Conservation (phyloP, 2,888 invertebrate species). For the Drosophila emarginata region DNA sequence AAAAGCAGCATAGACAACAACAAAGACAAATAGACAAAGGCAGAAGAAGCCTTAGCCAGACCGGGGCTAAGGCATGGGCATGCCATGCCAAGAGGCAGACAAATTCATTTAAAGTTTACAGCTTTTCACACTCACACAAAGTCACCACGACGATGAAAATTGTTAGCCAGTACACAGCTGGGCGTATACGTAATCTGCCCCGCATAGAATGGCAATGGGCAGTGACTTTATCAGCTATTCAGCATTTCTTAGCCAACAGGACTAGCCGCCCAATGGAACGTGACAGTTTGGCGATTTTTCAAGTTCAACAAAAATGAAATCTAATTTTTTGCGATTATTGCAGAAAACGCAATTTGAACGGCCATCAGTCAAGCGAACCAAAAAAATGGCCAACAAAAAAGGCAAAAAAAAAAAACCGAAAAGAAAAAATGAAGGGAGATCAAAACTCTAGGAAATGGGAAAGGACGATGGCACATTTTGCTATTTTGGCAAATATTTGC, state of each 20-base stretch:
- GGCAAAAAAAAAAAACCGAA: neutral
- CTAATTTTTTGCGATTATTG: slow-evolving; percentile 65
- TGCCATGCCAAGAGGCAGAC: slow-evolving; percentile 25
- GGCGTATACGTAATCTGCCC: slow-evolving; percentile 61
- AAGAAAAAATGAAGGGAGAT: neutral
- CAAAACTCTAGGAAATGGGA: neutral
- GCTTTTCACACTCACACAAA: slow-evolving; percentile 15
- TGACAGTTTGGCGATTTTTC: slow-evolving; percentile 70
- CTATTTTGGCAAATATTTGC: slow-evolving; percentile 55
- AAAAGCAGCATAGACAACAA: slow-evolving; percentile 12
- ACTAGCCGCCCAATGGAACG: slow-evolving; percentile 46
- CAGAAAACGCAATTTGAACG: slow-evolving; percentile 50
- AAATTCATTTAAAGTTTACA: slow-evolving; percentile 58
- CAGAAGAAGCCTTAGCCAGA: neutral
- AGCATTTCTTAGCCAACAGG: slow-evolving; percentile 11
- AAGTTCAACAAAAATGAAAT: slow-evolving; percentile 54
- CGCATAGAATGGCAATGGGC: slow-evolving; percentile 17
- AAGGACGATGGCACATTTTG: slow-evolving; percentile 9
- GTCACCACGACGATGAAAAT: slow-evolving; percentile 15
- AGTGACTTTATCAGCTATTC: slow-evolving; percentile 48
- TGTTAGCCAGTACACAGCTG: slow-evolving; percentile 7
- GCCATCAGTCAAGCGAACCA: slow-evolving; percentile 55
- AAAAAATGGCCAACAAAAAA: neutral
- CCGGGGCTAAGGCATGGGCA: neutral
- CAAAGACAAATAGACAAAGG: slow-evolving; percentile 13